Evolutionary conservation across 2,797 vertebrate genomes (phyloP), one percentile per base, ranked within the genome.

Genomic region (Pseudochirops cupreus): DNA sequence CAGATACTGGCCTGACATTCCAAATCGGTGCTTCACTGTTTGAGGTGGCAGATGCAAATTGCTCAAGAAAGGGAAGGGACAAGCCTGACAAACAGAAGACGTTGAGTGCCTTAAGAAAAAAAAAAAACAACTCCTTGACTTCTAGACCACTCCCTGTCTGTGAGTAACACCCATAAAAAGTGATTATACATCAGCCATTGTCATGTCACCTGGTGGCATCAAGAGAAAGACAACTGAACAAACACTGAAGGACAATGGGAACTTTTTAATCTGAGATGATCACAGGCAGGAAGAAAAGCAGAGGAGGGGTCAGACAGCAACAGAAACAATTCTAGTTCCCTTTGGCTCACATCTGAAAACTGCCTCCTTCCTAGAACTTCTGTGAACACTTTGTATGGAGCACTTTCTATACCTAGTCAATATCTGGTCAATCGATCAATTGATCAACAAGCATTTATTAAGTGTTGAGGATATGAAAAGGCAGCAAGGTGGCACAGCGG

Each of bases 181-280:
- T 87, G 92, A 95, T 97, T 94, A 94, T 95, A 97, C 92, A 93
- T 91, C 93, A 95, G 91, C 94, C 92, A 96, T 14, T 67, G 95
- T 89, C 91, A 94, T 93, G 91, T 93, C 96, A 93, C 96, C 97
- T 94, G 46, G 3, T 57, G 90, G 74, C 55, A 53, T 24, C 33
- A 92, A 93, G 93, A 97, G 95, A 91, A 93, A 96, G 97, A 97
- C 97, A 97, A 96, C 94, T 97, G 94, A 98, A 96, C 97, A 98
- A 97, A 97, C 94, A 97, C 52, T 57, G 31, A 21, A 91, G 29
- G 90, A 91, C 50, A 53, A 91, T 57, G 56, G 59, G 92, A 46
- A 94, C 94, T 94, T 96, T 87, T 98, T 92, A 94, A 91, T 89
- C 91, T 96, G 57, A 96, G 95, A 94, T 91, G 89, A 62, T 91